Evolutionary conservation across 2,113 vertebrate species (phyloP).

Genomic region (Shinisaurus crocodilurus): DNA sequence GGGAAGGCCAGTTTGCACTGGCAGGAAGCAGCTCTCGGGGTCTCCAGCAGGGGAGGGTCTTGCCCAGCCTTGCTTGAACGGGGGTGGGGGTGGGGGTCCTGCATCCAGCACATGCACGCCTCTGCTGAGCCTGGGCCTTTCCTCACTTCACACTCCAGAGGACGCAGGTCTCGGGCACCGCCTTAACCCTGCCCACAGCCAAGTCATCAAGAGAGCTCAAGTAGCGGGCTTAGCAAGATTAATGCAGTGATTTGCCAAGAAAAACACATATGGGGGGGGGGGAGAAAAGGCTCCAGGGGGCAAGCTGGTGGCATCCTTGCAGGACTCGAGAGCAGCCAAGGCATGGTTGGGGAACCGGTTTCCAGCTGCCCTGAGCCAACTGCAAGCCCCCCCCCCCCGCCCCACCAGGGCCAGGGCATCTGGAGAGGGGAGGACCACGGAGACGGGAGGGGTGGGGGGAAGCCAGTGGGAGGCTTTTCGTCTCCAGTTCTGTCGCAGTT

Average conservation of each 20-base stretch:
- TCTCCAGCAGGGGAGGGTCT: too few species aligned
- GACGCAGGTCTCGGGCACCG: not conserved
- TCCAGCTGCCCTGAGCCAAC: not conserved
- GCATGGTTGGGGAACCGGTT: not conserved
- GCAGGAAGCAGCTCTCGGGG: too few species aligned
- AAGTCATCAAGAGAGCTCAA: not conserved
- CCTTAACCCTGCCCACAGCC: not conserved
- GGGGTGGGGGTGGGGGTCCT: too few species aligned
- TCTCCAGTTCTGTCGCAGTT: too few species aligned
- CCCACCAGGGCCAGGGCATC: not conserved
- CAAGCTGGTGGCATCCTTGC: not conserved
- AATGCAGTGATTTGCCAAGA: not conserved
- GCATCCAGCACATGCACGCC: too few species aligned
- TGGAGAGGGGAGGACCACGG: too few species aligned
- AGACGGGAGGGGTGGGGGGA: not conserved
- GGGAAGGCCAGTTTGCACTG: too few species aligned
- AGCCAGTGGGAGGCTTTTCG: not conserved
- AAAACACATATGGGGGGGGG: not conserved
- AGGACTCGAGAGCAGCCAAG: not conserved
- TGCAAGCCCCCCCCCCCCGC: not conserved
- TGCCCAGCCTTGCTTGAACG: too few species aligned
- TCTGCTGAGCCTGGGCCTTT: not conserved
- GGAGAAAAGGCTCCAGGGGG: too few species aligned
- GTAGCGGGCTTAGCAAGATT: not conserved
- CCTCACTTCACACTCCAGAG: not conserved